phyloP scores from a whole-genome alignment of 2,113 vertebrate species.

The Psittacara wagleri region DNA sequence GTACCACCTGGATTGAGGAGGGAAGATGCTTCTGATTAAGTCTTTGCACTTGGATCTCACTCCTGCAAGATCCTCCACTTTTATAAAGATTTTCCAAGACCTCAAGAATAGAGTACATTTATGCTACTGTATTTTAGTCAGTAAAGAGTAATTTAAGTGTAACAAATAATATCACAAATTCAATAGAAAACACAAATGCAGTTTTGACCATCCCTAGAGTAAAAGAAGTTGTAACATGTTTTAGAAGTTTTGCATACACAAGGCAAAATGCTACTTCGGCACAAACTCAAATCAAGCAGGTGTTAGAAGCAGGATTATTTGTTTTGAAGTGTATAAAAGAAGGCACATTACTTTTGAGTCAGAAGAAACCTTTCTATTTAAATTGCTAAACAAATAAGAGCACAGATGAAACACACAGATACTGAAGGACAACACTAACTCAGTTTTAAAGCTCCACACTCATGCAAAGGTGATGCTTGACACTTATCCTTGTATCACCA shows the following conservation, averaged over 20 bases:
- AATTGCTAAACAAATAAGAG: neutral
- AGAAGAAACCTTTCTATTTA: neutral
- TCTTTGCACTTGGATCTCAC: neutral
- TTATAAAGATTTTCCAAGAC: neutral
- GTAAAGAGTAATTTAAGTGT: neutral
- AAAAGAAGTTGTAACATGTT: neutral
- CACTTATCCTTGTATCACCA: neutral
- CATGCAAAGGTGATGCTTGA: neutral
- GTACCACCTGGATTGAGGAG: neutral
- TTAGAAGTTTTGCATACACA: neutral
- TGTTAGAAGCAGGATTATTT: neutral
- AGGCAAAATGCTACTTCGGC: neutral
- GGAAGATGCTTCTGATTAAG: neutral
- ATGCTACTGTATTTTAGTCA: neutral
- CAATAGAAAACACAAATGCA: neutral
- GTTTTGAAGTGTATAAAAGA: neutral
- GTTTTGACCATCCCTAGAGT: neutral
- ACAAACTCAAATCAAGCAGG: neutral
- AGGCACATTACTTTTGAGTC: neutral
- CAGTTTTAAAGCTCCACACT: neutral
- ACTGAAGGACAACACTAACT: neutral
- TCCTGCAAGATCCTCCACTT: neutral
- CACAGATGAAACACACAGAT: neutral
- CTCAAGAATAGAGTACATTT: neutral
- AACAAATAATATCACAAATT: neutral